phyloP scores from a whole-genome alignment of 2,113 vertebrate species.

The Antechinus stuartii region DNA sequence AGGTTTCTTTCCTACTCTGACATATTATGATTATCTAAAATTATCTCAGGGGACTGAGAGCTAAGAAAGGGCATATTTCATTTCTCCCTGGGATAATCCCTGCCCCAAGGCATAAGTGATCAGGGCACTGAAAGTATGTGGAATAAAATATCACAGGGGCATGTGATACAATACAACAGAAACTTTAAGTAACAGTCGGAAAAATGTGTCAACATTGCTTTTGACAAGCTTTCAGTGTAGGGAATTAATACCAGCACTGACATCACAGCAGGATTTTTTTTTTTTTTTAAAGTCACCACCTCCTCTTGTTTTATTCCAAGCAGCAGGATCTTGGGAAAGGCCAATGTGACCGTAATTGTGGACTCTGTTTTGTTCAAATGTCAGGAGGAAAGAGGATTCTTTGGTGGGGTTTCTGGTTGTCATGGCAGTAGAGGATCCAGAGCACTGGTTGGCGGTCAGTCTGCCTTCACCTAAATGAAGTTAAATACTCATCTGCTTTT shows the following conservation, averaged over 20 bases:
- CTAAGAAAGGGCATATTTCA: background rate
- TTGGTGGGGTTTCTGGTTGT: background rate
- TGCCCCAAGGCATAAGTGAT: background rate
- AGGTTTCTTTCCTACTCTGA: background rate
- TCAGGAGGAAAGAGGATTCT: background rate
- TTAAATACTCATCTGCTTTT: slow-evolving; percentile 19
- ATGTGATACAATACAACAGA: background rate
- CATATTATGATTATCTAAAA: background rate
- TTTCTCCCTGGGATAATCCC: background rate
- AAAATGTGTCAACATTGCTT: fast-evolving
- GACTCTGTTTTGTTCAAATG: background rate
- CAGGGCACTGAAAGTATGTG: background rate
- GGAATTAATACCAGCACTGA: background rate
- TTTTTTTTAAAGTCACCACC: background rate
- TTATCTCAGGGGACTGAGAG: background rate
- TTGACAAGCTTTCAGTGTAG: background rate
- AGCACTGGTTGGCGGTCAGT: background rate
- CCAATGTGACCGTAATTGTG: slow-evolving; percentile 8
- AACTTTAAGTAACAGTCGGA: background rate
- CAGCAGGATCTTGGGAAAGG: slow-evolving; percentile 22
- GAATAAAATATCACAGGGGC: background rate
- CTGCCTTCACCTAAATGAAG: background rate
- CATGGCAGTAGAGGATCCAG: background rate
- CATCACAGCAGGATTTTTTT: background rate
- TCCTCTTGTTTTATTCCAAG: background rate